phyloP scores from a whole-genome alignment of 2,797 vertebrate genomes.

The Coendou prehensilis region DNA sequence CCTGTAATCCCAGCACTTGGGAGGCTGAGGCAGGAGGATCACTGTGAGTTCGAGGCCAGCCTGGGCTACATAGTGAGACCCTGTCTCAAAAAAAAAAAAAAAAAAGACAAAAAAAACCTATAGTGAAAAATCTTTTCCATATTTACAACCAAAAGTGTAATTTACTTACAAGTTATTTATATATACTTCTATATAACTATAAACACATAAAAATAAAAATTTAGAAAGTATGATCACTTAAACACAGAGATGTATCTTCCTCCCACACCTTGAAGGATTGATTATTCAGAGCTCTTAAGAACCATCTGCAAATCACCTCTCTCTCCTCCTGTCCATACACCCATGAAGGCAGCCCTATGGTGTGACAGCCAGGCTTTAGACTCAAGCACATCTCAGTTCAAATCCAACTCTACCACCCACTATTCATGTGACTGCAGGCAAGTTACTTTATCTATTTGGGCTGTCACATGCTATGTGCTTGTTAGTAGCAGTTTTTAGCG shows the following conservation, averaged over 20 bases:
- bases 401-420: not conserved
- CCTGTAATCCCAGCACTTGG: no score
- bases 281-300: not conserved
- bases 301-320: not conserved
- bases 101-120: no score
- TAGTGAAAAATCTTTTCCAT: not conserved
- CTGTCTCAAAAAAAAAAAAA: no score
- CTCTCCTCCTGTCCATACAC: not conserved
- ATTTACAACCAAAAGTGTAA: not conserved
- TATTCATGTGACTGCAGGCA: not conserved
- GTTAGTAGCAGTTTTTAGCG: not conserved
- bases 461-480: not conserved
- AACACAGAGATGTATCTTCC: not conserved
- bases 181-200: not conserved
- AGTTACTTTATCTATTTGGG: not conserved
- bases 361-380: not conserved
- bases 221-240: not conserved
- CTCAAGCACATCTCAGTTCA: not conserved
- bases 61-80: no score
- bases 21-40: no score
- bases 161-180: not conserved
- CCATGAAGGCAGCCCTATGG: not conserved
- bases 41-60: no score
- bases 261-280: not conserved
- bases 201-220: constrained; percentile 10